Conservation (phyloP, 2,797 vertebrate species). For the Gadopsis bispinosus region DNA sequence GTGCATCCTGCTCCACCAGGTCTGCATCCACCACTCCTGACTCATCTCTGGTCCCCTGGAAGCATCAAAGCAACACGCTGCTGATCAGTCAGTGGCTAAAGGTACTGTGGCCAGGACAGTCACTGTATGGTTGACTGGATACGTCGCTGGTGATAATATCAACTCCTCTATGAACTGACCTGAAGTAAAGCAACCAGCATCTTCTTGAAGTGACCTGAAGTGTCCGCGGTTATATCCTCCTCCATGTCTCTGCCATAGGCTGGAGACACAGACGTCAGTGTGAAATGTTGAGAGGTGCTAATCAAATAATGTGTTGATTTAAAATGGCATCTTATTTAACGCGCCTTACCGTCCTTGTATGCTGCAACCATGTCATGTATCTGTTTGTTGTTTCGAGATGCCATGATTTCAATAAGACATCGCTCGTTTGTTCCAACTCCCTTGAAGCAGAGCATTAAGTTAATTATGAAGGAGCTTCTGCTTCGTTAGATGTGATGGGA, state of each 20-base stretch:
- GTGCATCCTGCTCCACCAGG: slow-evolving; percentile 92
- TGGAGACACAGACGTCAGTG: slow-evolving; percentile 61
- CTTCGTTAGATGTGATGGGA: slow-evolving; percentile 2
- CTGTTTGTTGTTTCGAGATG: slow-evolving; percentile 93
- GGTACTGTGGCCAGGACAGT: not conserved
- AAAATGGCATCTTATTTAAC: not conserved
- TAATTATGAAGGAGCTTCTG: slow-evolving; percentile 10
- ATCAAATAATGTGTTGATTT: not conserved
- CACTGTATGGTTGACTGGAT: not conserved
- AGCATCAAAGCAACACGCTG: slow-evolving; percentile 17
- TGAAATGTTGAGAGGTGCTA: not conserved
- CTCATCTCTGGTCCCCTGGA: slow-evolving; percentile 93
- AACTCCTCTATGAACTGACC: slow-evolving; percentile 78
- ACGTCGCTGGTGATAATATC: not conserved
- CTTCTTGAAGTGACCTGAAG: slow-evolving; percentile 97
- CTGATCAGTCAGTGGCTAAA: slow-evolving; percentile 20
- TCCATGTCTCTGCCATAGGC: slow-evolving; percentile 93
- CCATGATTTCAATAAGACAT: slow-evolving; percentile 94
- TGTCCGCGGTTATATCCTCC: slow-evolving; percentile 89
- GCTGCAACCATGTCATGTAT: slow-evolving; percentile 89
- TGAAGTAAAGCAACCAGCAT: slow-evolving; percentile 96
- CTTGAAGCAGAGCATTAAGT: slow-evolving; percentile 70
- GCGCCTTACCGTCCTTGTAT: slow-evolving; percentile 91
- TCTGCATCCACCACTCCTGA: slow-evolving; percentile 92
- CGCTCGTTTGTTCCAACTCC: slow-evolving; percentile 93